Evolutionary conservation across 2,797 vertebrate species (phyloP).

Genomic region (Scomberomorus guttatus): DNA sequence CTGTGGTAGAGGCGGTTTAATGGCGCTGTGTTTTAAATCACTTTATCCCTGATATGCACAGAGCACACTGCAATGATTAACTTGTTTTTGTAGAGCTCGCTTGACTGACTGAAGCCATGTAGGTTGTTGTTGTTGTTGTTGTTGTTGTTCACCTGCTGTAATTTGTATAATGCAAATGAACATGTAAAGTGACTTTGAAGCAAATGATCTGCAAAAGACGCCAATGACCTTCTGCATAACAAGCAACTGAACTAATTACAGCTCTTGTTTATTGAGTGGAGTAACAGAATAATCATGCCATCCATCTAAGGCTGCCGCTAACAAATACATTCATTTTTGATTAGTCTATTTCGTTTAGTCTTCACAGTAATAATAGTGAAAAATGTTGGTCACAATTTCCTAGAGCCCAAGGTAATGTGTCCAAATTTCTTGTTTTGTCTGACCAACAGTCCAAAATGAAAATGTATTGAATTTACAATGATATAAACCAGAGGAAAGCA

Average conservation of each 20-base stretch:
- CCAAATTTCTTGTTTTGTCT: too few relatives aligned
- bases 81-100: conserved; percentile 19
- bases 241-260: conserved; percentile 1
- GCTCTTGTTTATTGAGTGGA: conserved; percentile 14
- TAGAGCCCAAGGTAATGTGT: too few relatives aligned
- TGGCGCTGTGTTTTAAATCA: conserved; percentile 31
- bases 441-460: too few relatives aligned
- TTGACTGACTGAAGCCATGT: background rate
- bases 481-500: too few relatives aligned
- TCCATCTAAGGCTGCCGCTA: background rate
- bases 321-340: background rate
- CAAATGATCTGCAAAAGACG: background rate
- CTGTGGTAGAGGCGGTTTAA: conserved; percentile 46
- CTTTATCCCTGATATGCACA: background rate
- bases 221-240: background rate
- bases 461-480: too few relatives aligned
- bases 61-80: conserved; percentile 6
- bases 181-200: conserved; percentile 43
- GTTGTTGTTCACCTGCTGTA: conserved; percentile 21
- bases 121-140: conserved; percentile 7
- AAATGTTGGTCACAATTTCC: too few relatives aligned
- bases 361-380: background rate
- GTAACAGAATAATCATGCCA: background rate
- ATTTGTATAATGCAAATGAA: conserved; percentile 62
- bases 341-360: background rate